Evolutionary conservation across 2,113 vertebrate species (phyloP), one percentile per base, ranked within the genome.

Genomic region (Dasyprocta punctata): DNA sequence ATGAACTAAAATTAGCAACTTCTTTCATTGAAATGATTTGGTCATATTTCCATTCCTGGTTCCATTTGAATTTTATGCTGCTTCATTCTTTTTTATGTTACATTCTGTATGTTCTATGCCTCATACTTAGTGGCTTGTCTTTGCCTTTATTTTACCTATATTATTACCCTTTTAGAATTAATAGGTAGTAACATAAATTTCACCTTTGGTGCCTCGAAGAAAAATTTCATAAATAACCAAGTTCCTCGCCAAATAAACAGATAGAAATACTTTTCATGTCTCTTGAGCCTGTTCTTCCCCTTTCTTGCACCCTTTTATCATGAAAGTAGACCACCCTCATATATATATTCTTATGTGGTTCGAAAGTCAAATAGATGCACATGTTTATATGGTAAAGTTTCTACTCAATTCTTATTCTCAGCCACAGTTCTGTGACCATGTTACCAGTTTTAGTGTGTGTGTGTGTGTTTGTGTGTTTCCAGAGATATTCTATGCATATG

Each of bases 21-120:
- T 94, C 60, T 92, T 94, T 94, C 78, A 84, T 61, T 73, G 52
- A 75, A 78, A 9, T 73, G 73, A 80, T 97, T 96, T 92, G 86
- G 44, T 83, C n/a, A n/a, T 44, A 44, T 95, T 94, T 95, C 41
- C 19, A 19, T 14, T 84, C 49, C 71, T 75, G 19, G 10, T 67
- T 61, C 85, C 44, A 54, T 82, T 41, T 26, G 81, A 84, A 8
- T 94, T 78, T 80, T 80, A 81, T 8, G n/a, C 60, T 60, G 13
- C 41, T 87, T 93, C 54, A 47, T 69, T 56, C 13, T 80, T 89
- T 78, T 28, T 52, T 13, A 61, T 65, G 47, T 87, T 86, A 88
- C 73, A 90, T 90, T 94, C 13, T 77, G 75, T 95, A 80, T 89
- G 33, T 86, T 83, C 77, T 94, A 33, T 90, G 80, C 9, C 54